These are phyloP conservation scores for Heliconius hortense DNA, from an alignment of 2,888 invertebrate species.

Conservation along the genomic window DNA sequence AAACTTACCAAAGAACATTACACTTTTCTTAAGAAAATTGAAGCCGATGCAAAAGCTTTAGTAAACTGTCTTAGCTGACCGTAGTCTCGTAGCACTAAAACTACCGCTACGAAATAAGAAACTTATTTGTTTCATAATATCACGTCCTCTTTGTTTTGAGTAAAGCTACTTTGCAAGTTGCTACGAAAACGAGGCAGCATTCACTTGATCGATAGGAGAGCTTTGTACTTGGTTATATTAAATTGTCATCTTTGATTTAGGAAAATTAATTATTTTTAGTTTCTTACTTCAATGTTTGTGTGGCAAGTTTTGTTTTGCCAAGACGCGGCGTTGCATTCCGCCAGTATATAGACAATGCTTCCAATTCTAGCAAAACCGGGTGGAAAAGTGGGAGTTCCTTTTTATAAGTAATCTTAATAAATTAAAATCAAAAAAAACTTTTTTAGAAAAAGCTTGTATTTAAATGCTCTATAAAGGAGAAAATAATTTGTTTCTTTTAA, in stretches of 20 bases:
- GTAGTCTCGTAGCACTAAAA: slow-evolving; percentile 9
- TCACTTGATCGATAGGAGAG: slow-evolving; percentile 7
- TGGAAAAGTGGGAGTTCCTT: too few relatives aligned
- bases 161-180: slow-evolving; percentile 29
- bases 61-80: slow-evolving; percentile 2
- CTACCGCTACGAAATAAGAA: slow-evolving; percentile 14
- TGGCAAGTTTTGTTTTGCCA: too few relatives aligned
- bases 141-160: slow-evolving; percentile 27
- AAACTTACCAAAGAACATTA: background rate
- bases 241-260: background rate
- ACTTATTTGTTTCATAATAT: slow-evolving; percentile 30
- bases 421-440: too few relatives aligned
- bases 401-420: too few relatives aligned
- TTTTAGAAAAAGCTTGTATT: too few relatives aligned
- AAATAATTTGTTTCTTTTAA: too few relatives aligned
- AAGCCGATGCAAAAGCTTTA: slow-evolving; percentile 4
- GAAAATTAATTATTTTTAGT: too few relatives aligned
- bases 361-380: too few relatives aligned
- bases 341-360: too few relatives aligned
- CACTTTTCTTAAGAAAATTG: background rate
- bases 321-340: too few relatives aligned
- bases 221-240: background rate
- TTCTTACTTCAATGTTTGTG: too few relatives aligned
- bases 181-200: slow-evolving; percentile 26
- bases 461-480: too few relatives aligned